Percentiles rank a stretch among this genome's conserved stretches.
Conservation (phyloP, 2,888 invertebrate species). For the Aradus depressus region DNA sequence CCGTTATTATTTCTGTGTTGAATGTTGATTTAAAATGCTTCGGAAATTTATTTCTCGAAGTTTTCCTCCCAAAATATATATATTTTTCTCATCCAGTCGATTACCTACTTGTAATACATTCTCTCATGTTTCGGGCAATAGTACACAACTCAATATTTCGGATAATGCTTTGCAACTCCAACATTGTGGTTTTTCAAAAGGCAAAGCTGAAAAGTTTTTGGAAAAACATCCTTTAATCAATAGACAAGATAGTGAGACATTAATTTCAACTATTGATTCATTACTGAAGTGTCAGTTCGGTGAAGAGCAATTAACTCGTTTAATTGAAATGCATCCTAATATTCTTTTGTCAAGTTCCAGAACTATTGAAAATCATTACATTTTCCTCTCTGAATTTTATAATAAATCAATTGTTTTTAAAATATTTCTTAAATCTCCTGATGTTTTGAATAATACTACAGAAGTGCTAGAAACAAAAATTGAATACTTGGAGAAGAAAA, state of each 20-base stretch:
- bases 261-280: not conserved
- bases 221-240: not conserved
- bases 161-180: not conserved
- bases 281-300: constrained; percentile 15
- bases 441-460: constrained; percentile 13
- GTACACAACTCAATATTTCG: not conserved
- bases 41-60: too few species aligned
- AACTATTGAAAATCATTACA: constrained; percentile 1
- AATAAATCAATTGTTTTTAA: constrained; percentile 8
- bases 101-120: too few species aligned
- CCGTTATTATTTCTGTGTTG: too few species aligned
- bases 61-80: too few species aligned
- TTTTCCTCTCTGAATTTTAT: constrained; percentile 3
- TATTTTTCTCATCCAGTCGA: too few species aligned
- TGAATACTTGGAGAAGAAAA: constrained; percentile 15
- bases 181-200: constrained; percentile 1
- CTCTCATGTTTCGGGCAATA: too few species aligned
- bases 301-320: not conserved
- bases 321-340: constrained; percentile 8
- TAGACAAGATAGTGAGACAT: not conserved
- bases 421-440: constrained; percentile 17
- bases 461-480: constrained; percentile 13
- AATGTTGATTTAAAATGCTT: too few species aligned
- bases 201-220: not conserved
- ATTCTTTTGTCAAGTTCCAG: not conserved